Percentiles rank a stretch among this genome's conserved stretches.
Conservation (phyloP, 1,140 invertebrate species). For the Tetranychus cinnabarinus region DNA sequence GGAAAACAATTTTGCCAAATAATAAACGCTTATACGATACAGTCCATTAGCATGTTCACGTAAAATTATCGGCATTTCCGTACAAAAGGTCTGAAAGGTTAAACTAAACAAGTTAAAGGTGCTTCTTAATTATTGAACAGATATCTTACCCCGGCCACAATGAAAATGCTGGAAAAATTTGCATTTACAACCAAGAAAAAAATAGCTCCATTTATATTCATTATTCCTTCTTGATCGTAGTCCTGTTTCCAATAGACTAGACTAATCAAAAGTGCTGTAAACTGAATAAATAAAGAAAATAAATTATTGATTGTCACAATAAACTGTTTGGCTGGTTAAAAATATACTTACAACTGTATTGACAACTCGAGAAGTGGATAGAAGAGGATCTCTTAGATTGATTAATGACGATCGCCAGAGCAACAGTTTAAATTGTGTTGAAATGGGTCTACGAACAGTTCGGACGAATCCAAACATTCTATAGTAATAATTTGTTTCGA, state of each 20-base stretch:
- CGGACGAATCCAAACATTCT: background rate
- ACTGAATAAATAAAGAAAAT: slow-evolving; percentile 24
- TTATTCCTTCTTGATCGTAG: slow-evolving; percentile 59
- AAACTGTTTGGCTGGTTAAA: background rate
- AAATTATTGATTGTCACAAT: background rate
- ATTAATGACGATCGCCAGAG: slow-evolving; percentile 71
- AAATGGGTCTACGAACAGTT: slow-evolving; percentile 43
- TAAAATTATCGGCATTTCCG: background rate
- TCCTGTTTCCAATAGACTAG: slow-evolving; percentile 66
- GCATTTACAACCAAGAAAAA: slow-evolving; percentile 78
- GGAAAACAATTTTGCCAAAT: slow-evolving; percentile 19
- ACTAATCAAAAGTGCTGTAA: slow-evolving; percentile 60
- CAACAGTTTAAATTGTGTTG: slow-evolving; percentile 59
- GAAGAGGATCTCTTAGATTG: slow-evolving; percentile 61
- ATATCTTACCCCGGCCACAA: background rate
- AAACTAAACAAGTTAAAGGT: background rate
- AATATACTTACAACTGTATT: slow-evolving; percentile 54
- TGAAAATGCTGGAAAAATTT: slow-evolving; percentile 40
- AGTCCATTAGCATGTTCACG: background rate
- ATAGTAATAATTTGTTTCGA: too few species aligned
- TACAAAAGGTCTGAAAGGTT: background rate
- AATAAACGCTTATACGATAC: slow-evolving; percentile 28
- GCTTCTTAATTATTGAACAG: background rate
- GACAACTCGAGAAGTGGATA: slow-evolving; percentile 60
- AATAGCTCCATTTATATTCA: slow-evolving; percentile 86